phyloP scores from a whole-genome alignment of 1,140 invertebrate genomes.

The Hylaeus anthracinus region DNA sequence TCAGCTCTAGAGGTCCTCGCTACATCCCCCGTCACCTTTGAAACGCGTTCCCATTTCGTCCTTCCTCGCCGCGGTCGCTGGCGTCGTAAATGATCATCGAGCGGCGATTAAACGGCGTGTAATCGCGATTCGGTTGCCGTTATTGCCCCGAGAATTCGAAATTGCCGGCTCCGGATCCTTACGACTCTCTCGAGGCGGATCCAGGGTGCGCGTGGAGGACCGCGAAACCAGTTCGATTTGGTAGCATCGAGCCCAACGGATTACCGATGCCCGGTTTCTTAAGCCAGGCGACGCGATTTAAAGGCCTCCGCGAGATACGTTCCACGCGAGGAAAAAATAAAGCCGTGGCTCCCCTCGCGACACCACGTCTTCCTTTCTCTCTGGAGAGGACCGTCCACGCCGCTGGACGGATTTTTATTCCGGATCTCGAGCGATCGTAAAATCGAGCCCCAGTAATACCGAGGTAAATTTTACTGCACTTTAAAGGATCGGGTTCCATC shows the following conservation, averaged over 20 bases:
- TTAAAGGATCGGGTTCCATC: constrained; percentile 49
- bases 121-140: constrained; percentile 45
- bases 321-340: constrained; percentile 46
- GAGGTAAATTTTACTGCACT: constrained; percentile 59
- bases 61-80: neutral
- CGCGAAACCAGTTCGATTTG: constrained; percentile 58
- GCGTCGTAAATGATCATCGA: constrained; percentile 44
- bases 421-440: constrained; percentile 55
- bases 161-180: constrained; percentile 13
- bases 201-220: neutral
- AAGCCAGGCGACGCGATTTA: constrained; percentile 52
- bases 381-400: constrained; percentile 38
- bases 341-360: constrained; percentile 21
- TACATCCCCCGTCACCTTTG: neutral
- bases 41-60: neutral
- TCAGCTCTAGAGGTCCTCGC: too few relatives aligned
- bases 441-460: constrained; percentile 48
- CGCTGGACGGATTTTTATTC: constrained; percentile 51
- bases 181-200: neutral
- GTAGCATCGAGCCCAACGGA: constrained; percentile 43
- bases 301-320: constrained; percentile 43
- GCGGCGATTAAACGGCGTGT: constrained; percentile 43
- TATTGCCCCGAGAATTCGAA: constrained; percentile 41
- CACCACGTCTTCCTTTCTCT: constrained; percentile 7
- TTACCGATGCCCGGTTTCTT: constrained; percentile 59